Conservation (phyloP, 64 coral and sea anemone genomes). For the Pocillopora verrucosa region DNA sequence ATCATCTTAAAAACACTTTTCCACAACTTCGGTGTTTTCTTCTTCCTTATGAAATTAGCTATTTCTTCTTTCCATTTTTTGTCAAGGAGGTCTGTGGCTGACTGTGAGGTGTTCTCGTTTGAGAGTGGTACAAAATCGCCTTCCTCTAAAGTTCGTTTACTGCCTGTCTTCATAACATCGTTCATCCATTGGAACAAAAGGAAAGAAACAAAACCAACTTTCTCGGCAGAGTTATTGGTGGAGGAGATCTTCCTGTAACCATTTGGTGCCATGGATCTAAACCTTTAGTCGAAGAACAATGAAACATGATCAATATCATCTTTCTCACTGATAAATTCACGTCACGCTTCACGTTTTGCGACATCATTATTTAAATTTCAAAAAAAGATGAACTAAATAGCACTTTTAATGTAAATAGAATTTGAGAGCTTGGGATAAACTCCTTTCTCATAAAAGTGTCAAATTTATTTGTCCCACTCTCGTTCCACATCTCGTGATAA, state of each 20-base stretch:
- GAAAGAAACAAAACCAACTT: neutral
- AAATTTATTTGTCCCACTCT: too few species aligned
- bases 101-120: neutral
- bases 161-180: neutral
- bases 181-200: slow-evolving; percentile 7
- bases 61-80: neutral
- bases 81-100: neutral
- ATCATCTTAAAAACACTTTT: neutral
- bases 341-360: too few species aligned
- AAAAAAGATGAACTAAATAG: too few species aligned
- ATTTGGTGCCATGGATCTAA: neutral
- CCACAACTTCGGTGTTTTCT: neutral
- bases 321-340: too few species aligned
- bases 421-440: too few species aligned
- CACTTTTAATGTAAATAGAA: too few species aligned
- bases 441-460: too few species aligned
- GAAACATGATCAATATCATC: too few species aligned
- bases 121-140: neutral
- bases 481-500: too few species aligned
- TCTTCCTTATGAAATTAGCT: neutral
- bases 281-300: neutral
- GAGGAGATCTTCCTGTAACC: neutral
- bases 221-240: neutral
- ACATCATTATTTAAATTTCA: too few species aligned
- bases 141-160: neutral